Evolutionary conservation across 1,140 invertebrate genomes (phyloP).

Genomic region (Drosophila azteca): DNA sequence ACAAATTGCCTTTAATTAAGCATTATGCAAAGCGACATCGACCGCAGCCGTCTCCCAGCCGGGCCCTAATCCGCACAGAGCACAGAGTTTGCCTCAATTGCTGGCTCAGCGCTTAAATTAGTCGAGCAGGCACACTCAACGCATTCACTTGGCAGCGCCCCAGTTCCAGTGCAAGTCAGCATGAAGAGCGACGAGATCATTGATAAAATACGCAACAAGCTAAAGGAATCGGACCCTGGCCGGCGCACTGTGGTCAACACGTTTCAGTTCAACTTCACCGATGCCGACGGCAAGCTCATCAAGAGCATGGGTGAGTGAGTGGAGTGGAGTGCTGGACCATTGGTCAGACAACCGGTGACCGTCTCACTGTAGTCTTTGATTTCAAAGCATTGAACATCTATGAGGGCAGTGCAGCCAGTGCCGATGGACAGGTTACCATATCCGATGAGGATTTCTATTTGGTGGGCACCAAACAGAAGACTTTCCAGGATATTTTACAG

Average conservation of each 20-base stretch:
- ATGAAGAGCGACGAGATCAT: constrained; percentile 82
- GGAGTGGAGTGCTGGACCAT: constrained; percentile 13
- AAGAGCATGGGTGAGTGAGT: constrained; percentile 78
- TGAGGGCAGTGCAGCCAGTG: constrained; percentile 59
- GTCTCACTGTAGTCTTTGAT: constrained; percentile 75
- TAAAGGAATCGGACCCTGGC: constrained; percentile 75
- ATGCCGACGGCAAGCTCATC: constrained; percentile 72
- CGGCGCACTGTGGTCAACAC: constrained; percentile 75
- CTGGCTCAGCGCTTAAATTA: constrained; percentile 46
- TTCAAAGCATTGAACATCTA: constrained; percentile 82
- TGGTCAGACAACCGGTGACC: constrained; percentile 28
- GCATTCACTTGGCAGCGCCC: constrained; percentile 30
- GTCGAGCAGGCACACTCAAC: constrained; percentile 54
- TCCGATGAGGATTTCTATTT: constrained; percentile 77
- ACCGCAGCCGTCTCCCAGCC: constrained; percentile 1
- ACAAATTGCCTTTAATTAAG: constrained; percentile 83
- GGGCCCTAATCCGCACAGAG: constrained; percentile 67
- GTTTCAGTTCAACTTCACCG: constrained; percentile 81
- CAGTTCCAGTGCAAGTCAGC: background rate
- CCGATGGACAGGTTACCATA: constrained; percentile 71
- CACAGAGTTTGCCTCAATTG: constrained; percentile 69
- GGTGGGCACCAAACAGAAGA: constrained; percentile 71
- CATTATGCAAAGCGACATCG: constrained; percentile 73
- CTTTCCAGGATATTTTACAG: constrained; percentile 68
- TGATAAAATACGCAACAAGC: constrained; percentile 78